Evolutionary conservation across 2,888 invertebrate species (phyloP).

Genomic region (Melikaiella ostensackeni): DNA sequence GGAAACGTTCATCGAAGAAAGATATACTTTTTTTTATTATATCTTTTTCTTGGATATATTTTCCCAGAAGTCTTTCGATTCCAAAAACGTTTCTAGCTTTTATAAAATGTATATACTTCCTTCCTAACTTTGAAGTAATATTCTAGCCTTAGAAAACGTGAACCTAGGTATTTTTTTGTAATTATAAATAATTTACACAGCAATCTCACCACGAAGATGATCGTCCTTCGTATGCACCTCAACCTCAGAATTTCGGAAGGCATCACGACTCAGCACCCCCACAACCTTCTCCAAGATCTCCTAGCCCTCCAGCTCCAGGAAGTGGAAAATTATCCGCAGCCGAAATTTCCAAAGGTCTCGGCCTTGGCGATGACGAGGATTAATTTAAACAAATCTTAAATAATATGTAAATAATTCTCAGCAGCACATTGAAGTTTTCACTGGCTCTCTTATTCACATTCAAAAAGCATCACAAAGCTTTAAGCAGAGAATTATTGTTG

Average conservation of each 20-base stretch:
- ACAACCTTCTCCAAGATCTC: constrained; percentile 51
- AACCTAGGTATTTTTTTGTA: neutral
- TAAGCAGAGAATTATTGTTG: neutral
- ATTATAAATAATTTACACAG: constrained; percentile 36
- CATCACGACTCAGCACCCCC: constrained; percentile 54
- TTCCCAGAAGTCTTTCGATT: neutral
- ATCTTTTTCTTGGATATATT: neutral
- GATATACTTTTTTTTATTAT: neutral
- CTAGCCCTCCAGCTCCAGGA: constrained; percentile 59
- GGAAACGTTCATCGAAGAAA: neutral
- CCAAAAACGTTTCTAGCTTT: constrained; percentile 7
- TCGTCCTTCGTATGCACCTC: constrained; percentile 38
- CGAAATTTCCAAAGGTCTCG: constrained; percentile 74
- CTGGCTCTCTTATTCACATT: neutral
- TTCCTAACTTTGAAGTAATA: neutral
- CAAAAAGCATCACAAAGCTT: neutral
- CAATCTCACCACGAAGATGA: constrained; percentile 39
- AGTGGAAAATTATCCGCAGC: constrained; percentile 69
- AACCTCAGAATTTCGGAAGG: constrained; percentile 50
- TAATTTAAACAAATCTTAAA: constrained; percentile 46
- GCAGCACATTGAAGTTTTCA: neutral
- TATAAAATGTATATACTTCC: neutral
- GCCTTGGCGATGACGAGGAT: constrained; percentile 68
- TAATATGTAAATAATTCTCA: neutral
- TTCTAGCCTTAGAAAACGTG: neutral